Evolutionary conservation across 2,888 invertebrate species (phyloP).

Genomic region (Chloroclystis v-ata): DNA sequence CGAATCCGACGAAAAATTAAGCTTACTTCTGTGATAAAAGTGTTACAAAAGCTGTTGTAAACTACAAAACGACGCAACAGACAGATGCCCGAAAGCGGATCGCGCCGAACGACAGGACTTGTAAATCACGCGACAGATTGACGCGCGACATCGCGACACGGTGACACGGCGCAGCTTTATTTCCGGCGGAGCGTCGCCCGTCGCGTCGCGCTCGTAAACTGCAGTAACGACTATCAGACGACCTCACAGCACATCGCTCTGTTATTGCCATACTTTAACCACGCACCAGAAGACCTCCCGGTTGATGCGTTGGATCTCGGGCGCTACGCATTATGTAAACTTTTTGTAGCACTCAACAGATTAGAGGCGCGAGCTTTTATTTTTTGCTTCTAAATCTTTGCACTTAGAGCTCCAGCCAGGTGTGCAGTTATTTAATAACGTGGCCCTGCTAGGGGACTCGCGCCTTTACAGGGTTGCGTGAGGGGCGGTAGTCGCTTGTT

Average conservation of each 20-base stretch:
- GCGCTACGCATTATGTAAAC: conserved; percentile 10
- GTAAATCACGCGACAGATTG: conserved; percentile 55
- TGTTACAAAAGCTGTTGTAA: neutral
- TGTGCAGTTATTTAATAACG: conserved; percentile 22
- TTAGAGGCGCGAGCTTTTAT: conserved; percentile 16
- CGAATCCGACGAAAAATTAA: neutral
- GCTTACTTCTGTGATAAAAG: neutral
- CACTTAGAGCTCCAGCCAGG: conserved; percentile 21
- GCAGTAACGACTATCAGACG: neutral
- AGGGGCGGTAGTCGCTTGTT: conserved; percentile 7
- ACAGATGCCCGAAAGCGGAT: conserved; percentile 7
- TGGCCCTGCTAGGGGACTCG: conserved; percentile 2
- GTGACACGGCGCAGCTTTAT: conserved; percentile 33
- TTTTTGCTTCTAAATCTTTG: conserved; percentile 22
- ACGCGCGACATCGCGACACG: conserved; percentile 40
- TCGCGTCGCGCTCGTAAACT: neutral
- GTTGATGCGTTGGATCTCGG: neutral
- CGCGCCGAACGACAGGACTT: conserved; percentile 28
- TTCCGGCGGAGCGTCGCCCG: conserved; percentile 27
- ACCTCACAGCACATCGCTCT: neutral
- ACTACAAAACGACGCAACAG: conserved; percentile 4
- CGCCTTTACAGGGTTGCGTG: neutral
- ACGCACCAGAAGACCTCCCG: too few relatives aligned
- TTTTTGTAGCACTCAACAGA: conserved; percentile 17
- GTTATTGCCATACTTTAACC: too few relatives aligned